A percentile compares a stretch with the other conserved stretches of the same genome.
Evolutionary conservation across 35 echinoderm and acorn worm species (phyloP).

Genomic region (Ophioderma brevispina): DNA sequence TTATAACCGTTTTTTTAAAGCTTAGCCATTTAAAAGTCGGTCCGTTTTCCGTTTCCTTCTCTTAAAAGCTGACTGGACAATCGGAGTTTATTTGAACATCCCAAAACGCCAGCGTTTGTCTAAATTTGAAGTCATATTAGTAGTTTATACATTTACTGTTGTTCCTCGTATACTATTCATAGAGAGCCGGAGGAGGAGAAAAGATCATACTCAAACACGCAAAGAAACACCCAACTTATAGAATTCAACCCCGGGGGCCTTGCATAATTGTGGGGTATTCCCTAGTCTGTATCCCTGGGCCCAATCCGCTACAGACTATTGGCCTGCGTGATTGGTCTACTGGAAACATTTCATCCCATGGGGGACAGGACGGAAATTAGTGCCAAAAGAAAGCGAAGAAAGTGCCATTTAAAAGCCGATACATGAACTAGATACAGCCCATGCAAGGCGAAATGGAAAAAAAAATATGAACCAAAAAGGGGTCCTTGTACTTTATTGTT

Average conservation of each 20-base stretch:
- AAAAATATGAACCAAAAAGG: too few species aligned
- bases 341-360: neutral
- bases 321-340: neutral
- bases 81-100: neutral
- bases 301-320: neutral
- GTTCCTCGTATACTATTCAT: neutral
- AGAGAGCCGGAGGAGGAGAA: neutral
- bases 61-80: neutral
- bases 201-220: neutral
- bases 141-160: neutral
- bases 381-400: neutral
- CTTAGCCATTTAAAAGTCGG: neutral
- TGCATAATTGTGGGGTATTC: neutral
- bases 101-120: neutral
- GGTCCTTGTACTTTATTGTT: too few species aligned
- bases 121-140: neutral
- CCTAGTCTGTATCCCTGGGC: neutral
- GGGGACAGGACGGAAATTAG: neutral
- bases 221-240: neutral
- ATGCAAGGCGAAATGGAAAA: too few species aligned
- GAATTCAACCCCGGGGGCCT: neutral
- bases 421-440: neutral
- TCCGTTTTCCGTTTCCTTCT: neutral
- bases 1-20: neutral
- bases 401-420: constrained; percentile 2